Base-by-base conservation (phyloP, 2,888 invertebrate genomes). In the Euzetes globulus region DNA sequence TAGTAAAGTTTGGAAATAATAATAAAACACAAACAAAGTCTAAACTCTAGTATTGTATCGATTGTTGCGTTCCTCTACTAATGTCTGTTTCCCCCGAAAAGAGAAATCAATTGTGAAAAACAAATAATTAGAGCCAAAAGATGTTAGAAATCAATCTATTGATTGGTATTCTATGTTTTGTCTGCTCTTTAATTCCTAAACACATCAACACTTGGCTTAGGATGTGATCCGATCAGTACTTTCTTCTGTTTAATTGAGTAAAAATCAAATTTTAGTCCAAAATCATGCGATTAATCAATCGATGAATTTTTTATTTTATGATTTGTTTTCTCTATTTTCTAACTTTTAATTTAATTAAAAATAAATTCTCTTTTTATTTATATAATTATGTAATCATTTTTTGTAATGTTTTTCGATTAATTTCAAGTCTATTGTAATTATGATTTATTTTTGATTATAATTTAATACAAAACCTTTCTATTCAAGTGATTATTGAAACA, bases 1-100 rank as follows among this genome's bases (percentile, higher is more conserved):
- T 17, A 63, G 63, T 63, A 63, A 63, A 63, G 63, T 63, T 33
- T 63, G 63, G 63, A 63, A 33, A 63, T 15, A 63, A n/a, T 63
- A 37, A 63, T 33, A 63, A 63, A 27, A 27, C 29, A 58, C n/a
- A 37, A 33, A 63, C 13, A 17, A 33, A 63, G 15, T 60, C 9
- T 4, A 37, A 33, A 11, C 13, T 33, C 27, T 33, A 63, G 22
- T 55, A 55, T 22, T 19, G 6, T 22, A 55, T 22, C 55, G 55
- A 33, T 27, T 58, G 2, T 58, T 58, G 2, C 15, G 15, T 27
- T 58, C 58, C 19, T 58, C 58, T 25, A 50, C 50, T 52, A 52
- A 22, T 52, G 22, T 19, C 41, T 41, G 41, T n/a, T 5, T n/a
- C n/a, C n/a, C n/a, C n/a, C 50, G 4, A n/a, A 50, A 19, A 3